Conservation (phyloP, 2,797 vertebrate species). For the Heteromormyrus szaboi region DNA sequence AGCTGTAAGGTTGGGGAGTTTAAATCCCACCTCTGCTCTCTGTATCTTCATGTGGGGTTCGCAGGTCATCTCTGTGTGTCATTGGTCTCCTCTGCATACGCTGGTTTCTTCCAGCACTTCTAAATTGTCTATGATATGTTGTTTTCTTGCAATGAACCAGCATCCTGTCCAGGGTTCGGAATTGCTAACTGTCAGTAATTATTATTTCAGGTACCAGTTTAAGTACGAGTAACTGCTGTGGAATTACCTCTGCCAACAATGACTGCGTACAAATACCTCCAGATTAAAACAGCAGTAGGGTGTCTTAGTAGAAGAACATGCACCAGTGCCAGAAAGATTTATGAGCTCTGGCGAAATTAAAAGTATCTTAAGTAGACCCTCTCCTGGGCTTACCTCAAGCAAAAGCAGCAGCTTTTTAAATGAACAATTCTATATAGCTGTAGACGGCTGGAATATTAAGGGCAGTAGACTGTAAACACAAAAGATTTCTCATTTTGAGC, state of each 20-base stretch:
- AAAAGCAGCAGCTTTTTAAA: neutral
- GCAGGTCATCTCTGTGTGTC: neutral
- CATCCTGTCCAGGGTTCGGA: neutral
- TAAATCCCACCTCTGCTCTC: neutral
- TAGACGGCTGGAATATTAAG: neutral
- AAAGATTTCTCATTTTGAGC: neutral
- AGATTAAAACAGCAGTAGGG: neutral
- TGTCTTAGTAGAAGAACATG: neutral
- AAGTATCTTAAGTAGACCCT: neutral
- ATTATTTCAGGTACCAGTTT: neutral
- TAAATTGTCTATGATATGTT: neutral
- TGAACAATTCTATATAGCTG: neutral
- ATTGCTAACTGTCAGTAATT: neutral
- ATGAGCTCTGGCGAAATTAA: neutral
- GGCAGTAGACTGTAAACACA: constrained; percentile 2
- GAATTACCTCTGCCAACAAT: neutral
- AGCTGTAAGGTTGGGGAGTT: neutral
- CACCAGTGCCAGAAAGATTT: neutral
- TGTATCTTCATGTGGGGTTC: neutral
- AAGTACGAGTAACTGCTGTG: neutral
- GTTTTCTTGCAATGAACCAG: neutral
- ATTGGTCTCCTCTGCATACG: neutral
- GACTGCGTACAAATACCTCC: neutral
- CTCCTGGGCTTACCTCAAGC: constrained; percentile 1
- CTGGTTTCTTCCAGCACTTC: neutral